Percentiles rank a stretch among this genome's conserved stretches.
Evolutionary conservation across 2,113 vertebrate species (phyloP).

Genomic region (Oreocharis arfaki): DNA sequence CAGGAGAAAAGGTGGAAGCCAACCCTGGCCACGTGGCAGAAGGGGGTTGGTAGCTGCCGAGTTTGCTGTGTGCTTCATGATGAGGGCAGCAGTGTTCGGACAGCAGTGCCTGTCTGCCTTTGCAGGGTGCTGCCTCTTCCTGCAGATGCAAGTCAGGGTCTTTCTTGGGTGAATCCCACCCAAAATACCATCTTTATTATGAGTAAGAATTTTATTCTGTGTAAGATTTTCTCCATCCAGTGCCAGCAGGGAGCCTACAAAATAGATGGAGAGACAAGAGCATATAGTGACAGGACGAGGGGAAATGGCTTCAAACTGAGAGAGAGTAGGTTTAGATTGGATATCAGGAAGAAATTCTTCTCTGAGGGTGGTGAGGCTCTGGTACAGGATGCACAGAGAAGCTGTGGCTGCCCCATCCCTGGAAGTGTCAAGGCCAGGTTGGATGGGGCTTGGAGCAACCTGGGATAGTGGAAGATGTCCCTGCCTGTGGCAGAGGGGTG

Average conservation of each 20-base stretch:
- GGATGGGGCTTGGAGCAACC: neutral
- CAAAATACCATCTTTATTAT: neutral
- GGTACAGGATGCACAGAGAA: neutral
- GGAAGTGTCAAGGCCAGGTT: neutral
- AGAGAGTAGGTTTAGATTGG: neutral
- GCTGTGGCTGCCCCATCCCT: neutral
- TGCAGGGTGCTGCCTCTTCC: neutral
- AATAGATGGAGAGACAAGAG: neutral
- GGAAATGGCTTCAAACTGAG: neutral
- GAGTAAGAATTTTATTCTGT: neutral
- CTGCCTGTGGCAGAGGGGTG: neutral
- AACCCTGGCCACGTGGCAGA: neutral
- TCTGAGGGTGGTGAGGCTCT: neutral
- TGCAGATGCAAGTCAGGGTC: neutral
- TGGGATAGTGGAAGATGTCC: neutral
- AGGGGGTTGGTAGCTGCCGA: neutral
- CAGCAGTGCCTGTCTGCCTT: too few relatives aligned
- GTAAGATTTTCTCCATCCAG: neutral
- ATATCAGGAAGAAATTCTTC: neutral
- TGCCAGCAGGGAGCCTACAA: neutral
- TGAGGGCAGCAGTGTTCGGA: fast-evolving
- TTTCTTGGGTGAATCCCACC: neutral
- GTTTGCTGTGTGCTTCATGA: fast-evolving
- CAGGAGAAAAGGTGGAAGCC: neutral
- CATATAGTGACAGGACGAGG: neutral